A percentile compares a stretch with the other conserved stretches of the same genome.
These are phyloP conservation scores for Hylia prasina DNA, from an alignment of 2,113 vertebrate genomes.

Conservation along the genomic window DNA sequence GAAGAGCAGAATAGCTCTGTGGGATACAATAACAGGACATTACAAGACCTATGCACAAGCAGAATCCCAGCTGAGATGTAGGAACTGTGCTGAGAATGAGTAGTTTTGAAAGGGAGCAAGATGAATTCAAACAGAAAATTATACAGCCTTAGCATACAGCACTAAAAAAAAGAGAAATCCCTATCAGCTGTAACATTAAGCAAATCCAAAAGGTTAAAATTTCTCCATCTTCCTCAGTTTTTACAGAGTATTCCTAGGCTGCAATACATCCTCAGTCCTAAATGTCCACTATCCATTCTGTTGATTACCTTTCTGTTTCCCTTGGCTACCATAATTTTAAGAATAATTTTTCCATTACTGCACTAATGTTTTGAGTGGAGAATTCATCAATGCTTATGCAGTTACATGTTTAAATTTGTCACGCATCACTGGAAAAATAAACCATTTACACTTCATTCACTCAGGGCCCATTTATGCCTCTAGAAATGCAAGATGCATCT, in stretches of 20 bases:
- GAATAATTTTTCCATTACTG: neutral
- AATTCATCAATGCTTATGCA: neutral
- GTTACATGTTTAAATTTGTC: neutral
- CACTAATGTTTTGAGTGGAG: neutral
- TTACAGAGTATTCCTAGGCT: neutral
- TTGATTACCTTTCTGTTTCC: neutral
- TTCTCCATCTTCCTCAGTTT: neutral
- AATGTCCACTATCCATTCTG: neutral
- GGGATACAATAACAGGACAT: neutral
- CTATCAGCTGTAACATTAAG: neutral
- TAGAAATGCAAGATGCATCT: neutral
- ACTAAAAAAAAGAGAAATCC: neutral
- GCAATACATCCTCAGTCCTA: neutral
- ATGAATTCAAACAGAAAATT: neutral
- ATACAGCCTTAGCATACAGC: neutral
- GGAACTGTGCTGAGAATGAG: neutral
- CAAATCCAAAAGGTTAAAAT: neutral
- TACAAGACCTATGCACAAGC: neutral
- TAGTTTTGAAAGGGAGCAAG: neutral
- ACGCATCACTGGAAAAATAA: constrained; percentile 9
- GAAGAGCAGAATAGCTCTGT: neutral
- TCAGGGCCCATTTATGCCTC: neutral
- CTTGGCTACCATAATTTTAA: neutral
- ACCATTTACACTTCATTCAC: neutral
- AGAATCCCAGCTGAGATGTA: neutral